Evolutionary conservation across 1,140 invertebrate species (phyloP).

Genomic region (Tetraneura akinire): DNA sequence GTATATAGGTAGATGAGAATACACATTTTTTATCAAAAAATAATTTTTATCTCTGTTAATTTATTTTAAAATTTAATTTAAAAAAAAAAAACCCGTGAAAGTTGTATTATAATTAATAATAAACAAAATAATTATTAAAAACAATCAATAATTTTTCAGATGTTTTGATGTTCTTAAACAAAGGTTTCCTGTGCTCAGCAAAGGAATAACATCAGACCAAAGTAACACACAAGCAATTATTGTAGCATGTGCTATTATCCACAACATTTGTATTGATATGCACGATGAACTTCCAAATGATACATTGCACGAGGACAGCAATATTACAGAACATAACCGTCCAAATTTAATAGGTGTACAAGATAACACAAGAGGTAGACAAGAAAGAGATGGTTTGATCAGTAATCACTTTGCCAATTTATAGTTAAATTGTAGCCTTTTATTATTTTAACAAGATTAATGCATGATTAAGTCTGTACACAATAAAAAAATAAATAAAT

Average conservation of each 20-base stretch:
- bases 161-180: conserved; percentile 3
- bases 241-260: not conserved
- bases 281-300: not conserved
- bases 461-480: no score
- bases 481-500: not conserved
- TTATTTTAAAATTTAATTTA: not conserved
- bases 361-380: not conserved
- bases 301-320: not conserved
- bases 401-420: conserved; percentile 9
- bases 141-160: not conserved
- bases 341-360: not conserved
- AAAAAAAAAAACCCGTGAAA: no score
- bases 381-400: not conserved
- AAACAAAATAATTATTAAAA: not conserved
- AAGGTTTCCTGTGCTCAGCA: not conserved
- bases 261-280: not conserved
- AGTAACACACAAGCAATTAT: not conserved
- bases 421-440: not conserved
- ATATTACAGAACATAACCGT: not conserved
- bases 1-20: not conserved
- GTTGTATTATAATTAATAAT: not conserved
- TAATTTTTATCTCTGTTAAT: not conserved
- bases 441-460: no score
- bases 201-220: not conserved
- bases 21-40: conserved; percentile 2